Evolutionary conservation across 1,140 invertebrate species (phyloP).

Genomic region (Phymastichus coffea): DNA sequence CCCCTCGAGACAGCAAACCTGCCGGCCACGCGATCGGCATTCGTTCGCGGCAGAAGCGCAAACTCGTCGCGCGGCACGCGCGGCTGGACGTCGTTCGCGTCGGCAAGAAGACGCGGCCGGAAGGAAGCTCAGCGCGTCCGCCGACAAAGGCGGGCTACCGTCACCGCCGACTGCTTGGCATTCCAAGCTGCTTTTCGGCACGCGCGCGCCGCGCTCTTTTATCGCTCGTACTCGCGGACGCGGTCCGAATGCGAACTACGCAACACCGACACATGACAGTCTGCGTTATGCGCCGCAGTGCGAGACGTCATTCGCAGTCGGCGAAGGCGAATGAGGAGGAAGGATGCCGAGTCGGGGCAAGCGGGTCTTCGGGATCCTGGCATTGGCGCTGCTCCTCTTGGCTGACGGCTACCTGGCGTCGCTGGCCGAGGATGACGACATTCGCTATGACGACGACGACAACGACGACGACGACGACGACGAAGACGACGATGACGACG

Average conservation of each 20-base stretch:
- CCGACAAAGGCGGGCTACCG: no score
- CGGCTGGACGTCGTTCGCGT: no score
- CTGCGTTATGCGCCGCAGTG: neutral
- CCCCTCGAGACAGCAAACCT: no score
- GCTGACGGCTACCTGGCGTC: constrained; percentile 32
- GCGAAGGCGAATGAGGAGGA: neutral
- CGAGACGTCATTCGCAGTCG: no score
- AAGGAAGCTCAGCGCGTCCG: constrained; percentile 1
- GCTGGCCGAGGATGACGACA: constrained; percentile 29
- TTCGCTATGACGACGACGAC: neutral
- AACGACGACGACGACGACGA: neutral
- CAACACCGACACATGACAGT: neutral
- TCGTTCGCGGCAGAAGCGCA: neutral
- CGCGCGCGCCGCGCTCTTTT: neutral
- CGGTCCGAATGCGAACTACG: neutral
- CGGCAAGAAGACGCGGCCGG: neutral
- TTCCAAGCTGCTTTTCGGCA: no score
- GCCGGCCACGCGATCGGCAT: no score
- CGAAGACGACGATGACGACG: neutral
- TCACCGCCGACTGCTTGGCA: no score
- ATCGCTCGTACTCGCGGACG: neutral
- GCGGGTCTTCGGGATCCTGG: constrained; percentile 45
- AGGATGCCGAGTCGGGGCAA: constrained; percentile 26
- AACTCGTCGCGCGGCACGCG: no score
- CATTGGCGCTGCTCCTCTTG: constrained; percentile 35